These are phyloP conservation scores for Ephydatia muelleri DNA, from an alignment of 37 sponge, comb jelly and placozoan species.

Conservation along the genomic window DNA sequence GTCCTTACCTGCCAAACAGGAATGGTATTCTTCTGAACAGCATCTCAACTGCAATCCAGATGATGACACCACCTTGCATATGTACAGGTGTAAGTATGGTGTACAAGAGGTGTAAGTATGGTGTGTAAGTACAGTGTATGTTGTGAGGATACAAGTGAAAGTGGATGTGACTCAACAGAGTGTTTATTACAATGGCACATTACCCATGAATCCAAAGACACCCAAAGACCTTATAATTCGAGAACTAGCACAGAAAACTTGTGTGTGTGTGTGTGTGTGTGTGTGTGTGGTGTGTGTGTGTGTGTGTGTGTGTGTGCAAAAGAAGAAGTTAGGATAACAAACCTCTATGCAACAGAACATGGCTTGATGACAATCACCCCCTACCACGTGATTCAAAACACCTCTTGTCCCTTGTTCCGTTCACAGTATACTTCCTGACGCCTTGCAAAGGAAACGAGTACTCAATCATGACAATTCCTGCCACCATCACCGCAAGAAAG, in stretches of 20 bases:
- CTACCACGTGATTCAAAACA: slow-evolving; percentile 28
- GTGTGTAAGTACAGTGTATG: too few relatives aligned
- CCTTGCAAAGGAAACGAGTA: slow-evolving; percentile 38
- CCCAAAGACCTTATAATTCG: slow-evolving; percentile 63
- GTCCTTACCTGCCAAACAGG: slow-evolving; percentile 82
- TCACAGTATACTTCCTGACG: slow-evolving; percentile 11
- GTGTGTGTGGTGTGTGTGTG: too few relatives aligned
- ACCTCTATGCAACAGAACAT: background rate
- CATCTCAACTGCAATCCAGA: slow-evolving; percentile 87
- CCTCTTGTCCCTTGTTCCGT: slow-evolving; percentile 2
- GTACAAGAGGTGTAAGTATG: too few relatives aligned
- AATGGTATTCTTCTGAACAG: slow-evolving; percentile 66
- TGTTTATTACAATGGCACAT: background rate
- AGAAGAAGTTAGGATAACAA: background rate
- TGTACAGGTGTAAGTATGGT: too few relatives aligned
- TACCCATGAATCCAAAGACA: slow-evolving; percentile 77
- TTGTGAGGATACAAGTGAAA: background rate
- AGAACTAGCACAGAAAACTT: slow-evolving; percentile 21
- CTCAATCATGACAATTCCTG: slow-evolving; percentile 53
- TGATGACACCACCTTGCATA: slow-evolving; percentile 70
- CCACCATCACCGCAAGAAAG: slow-evolving; percentile 55
- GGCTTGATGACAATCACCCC: too few relatives aligned
- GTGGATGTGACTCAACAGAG: background rate
- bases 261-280: too few relatives aligned
- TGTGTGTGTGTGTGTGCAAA: background rate